Evolutionary conservation across 2,888 invertebrate genomes (phyloP).

Genomic region (Cryptocephalus moraei): DNA sequence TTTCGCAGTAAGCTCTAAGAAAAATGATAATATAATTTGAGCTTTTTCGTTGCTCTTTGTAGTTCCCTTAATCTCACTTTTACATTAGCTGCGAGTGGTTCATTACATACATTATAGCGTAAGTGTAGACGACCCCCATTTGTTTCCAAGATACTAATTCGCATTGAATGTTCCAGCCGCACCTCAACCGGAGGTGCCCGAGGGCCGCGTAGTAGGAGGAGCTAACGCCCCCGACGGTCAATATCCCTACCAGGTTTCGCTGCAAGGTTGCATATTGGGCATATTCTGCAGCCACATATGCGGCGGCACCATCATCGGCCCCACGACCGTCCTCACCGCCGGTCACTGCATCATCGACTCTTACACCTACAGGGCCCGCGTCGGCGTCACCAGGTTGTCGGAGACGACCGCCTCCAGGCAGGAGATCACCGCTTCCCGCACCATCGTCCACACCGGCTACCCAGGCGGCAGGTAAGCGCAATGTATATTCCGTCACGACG

Average conservation of each 20-base stretch:
- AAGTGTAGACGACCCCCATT: too few species aligned
- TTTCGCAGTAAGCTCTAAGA: too few species aligned
- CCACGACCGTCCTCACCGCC: constrained; percentile 32
- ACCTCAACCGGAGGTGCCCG: background rate
- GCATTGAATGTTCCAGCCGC: too few species aligned
- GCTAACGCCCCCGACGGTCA: constrained; percentile 37
- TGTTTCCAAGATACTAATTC: too few species aligned
- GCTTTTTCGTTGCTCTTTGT: too few species aligned
- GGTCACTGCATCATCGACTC: constrained; percentile 30
- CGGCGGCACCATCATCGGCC: constrained; percentile 35
- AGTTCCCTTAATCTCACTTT: too few species aligned
- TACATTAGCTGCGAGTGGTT: too few species aligned
- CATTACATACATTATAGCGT: too few species aligned
- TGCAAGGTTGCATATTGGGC: constrained; percentile 27
- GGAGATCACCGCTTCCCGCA: background rate
- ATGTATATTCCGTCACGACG: too few species aligned
- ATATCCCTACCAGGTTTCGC: constrained; percentile 42
- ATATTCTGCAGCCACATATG: constrained; percentile 30
- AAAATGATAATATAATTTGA: too few species aligned
- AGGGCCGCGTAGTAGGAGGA: constrained; percentile 37
- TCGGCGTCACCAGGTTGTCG: constrained; percentile 18
- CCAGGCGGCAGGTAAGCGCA: background rate
- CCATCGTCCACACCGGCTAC: constrained; percentile 1
- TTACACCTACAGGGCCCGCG: constrained; percentile 20
- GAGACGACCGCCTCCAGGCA: constrained; percentile 5